Evolutionary conservation across 2,113 vertebrate genomes (phyloP).

Genomic region (Aleadryas rufinucha): DNA sequence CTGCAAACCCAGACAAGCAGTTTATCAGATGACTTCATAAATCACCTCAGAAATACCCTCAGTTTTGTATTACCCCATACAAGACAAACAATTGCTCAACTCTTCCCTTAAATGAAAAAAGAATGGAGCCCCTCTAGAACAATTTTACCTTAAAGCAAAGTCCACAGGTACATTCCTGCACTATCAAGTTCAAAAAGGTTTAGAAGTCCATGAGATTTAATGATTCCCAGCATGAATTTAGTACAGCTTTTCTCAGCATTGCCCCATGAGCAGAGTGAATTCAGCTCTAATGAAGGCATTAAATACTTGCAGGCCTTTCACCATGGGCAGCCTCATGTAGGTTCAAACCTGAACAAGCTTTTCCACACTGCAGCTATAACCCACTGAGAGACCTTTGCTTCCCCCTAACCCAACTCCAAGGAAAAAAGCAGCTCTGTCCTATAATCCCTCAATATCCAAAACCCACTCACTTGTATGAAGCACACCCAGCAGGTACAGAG

Average conservation of each 20-base stretch:
- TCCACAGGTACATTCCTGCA: neutral
- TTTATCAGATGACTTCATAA: neutral
- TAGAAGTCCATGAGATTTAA: neutral
- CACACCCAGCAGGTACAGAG: neutral
- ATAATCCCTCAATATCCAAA: neutral
- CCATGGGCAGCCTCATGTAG: neutral
- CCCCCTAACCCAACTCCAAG: neutral
- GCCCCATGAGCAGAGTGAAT: neutral
- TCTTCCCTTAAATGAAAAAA: neutral
- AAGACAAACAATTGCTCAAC: constrained; percentile 14
- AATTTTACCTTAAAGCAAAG: constrained; percentile 1
- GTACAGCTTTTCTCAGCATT: neutral
- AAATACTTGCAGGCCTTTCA: neutral
- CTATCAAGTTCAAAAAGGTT: neutral
- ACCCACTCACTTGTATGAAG: neutral
- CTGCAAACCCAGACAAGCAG: neutral
- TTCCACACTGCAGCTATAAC: neutral
- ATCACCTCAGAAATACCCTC: neutral
- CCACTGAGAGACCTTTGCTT: neutral
- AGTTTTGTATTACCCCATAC: neutral
- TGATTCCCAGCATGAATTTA: neutral
- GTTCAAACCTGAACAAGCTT: neutral
- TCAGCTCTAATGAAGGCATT: neutral
- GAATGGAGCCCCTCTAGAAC: neutral
- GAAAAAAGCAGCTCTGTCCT: neutral